Percentiles rank a stretch among this genome's conserved stretches.
These are phyloP conservation scores for Drosophila prosaltans DNA, from an alignment of 1,140 invertebrate genomes.

Conservation along the genomic window DNA sequence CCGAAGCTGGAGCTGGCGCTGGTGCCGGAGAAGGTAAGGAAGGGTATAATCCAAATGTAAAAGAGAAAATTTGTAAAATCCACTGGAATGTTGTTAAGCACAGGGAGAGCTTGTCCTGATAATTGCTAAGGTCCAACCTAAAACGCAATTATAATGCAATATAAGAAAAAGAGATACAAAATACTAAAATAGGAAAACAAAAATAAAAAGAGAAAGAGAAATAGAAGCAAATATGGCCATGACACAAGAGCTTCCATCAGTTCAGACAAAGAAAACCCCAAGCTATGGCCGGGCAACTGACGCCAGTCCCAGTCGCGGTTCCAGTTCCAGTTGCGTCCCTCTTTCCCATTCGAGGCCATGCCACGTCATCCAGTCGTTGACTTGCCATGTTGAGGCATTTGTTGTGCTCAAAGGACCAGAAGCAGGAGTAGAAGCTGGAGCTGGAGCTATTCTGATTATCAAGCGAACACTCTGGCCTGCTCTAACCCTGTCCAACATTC, in stretches of 20 bases:
- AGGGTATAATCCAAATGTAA: neutral
- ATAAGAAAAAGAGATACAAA: neutral
- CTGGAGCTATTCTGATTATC: conserved; percentile 52
- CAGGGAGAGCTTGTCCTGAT: neutral
- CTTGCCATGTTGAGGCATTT: conserved; percentile 20
- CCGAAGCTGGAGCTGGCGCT: neutral
- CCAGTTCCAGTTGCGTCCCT: conserved; percentile 19
- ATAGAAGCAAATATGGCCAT: conserved; percentile 7
- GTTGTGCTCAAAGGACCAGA: conserved; percentile 28
- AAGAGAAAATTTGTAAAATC: neutral
- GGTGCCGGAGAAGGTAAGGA: neutral
- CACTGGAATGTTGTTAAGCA: neutral
- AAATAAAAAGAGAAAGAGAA: neutral
- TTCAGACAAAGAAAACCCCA: conserved; percentile 6
- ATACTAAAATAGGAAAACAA: neutral
- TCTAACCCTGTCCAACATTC: conserved; percentile 39
- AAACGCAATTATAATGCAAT: conserved; percentile 16
- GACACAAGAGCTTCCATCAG: conserved; percentile 7
- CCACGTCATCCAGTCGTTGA: conserved; percentile 44
- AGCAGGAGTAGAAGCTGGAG: neutral
- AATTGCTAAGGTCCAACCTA: conserved; percentile 15
- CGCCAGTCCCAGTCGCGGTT: conserved; percentile 39
- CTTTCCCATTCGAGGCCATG: conserved; percentile 46
- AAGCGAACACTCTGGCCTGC: conserved; percentile 19
- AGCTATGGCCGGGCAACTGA: neutral